Base-by-base conservation (phyloP, 2,113 vertebrate genomes). In the Pipra filicauda region DNA sequence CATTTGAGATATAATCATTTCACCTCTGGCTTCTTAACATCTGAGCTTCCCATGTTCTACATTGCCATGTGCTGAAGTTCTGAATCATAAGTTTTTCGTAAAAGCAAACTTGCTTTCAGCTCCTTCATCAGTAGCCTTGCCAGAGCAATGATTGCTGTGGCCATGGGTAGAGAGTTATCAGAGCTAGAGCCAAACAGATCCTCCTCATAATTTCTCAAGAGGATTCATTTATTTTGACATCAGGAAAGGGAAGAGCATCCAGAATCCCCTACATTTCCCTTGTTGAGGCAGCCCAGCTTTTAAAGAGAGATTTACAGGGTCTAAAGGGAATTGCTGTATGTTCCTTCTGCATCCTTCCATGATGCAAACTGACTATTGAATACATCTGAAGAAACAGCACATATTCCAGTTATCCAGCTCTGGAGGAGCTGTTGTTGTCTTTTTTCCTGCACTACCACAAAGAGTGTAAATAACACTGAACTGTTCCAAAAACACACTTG, bases 371-470 rank as follows among this genome's bases (percentile, higher is more conserved):
- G 43, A 21, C n/a, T 46, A 7, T 2, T 48, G 16, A 5, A 5
- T 6, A 30, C 22, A 21, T 26, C 27, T 55, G 44, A 30, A 86
- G 46, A 51, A 21, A 6, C 9, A 2, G 19, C 10, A 8, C 13
- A 9, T 2, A 3, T 65, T 39, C 30, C 62, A 73, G 18, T 33
- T 59, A 39, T 26, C 12, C 52, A 64, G 23, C 26, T 46, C 85
- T 59, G 20, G 44, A 65, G 26, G 8, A 49, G 31, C 12, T 41
- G 18, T 11, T 12, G 15, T 28, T 13, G 8, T 21, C 30, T 59
- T 57, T 35, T 8, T 41, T 14, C 35, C 16, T 10, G 16, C 0
- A 0, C 31, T 49, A 35, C 3, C 4, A 16, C 39, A 35, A 51
- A 21, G 8, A 31, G 33, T 12, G 16, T 41, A 61, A 71, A 67